Conservation (phyloP, 2,888 invertebrate genomes). For the Craniophora ligustri region DNA sequence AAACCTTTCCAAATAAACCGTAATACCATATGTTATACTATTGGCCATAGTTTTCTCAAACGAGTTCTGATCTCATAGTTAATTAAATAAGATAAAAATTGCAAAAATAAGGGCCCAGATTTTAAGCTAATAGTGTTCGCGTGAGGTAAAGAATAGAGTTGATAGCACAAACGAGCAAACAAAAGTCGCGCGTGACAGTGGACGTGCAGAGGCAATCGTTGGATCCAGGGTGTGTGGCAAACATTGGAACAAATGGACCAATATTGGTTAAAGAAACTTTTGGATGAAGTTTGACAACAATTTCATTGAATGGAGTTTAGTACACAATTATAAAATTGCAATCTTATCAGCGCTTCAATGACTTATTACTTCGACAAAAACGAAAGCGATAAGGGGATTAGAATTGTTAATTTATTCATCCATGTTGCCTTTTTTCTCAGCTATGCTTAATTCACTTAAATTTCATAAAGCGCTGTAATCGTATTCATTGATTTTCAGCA, state of each 20-base stretch:
- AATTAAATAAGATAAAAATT: too few relatives aligned
- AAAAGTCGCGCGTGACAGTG: background rate
- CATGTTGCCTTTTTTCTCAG: background rate
- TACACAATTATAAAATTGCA: background rate
- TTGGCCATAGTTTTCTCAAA: too few relatives aligned
- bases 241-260: conserved; percentile 9
- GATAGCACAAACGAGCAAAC: conserved; percentile 7
- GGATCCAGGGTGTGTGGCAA: conserved; percentile 24
- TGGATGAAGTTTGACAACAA: background rate
- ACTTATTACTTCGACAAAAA: background rate
- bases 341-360: background rate
- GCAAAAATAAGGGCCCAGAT: too few relatives aligned
- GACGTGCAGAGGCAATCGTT: conserved; percentile 5
- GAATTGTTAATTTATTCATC: conserved; percentile 2
- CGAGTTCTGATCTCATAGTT: too few relatives aligned
- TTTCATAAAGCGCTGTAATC: conserved; percentile 4
- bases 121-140: background rate
- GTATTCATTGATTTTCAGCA: conserved; percentile 20
- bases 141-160: conserved; percentile 10
- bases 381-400: conserved; percentile 1
- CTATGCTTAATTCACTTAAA: background rate
- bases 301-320: too few relatives aligned
- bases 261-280: background rate
- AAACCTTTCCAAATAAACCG: too few relatives aligned
- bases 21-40: too few relatives aligned